These are phyloP conservation scores for Biston stratarius DNA, from an alignment of 2,888 invertebrate genomes.

Conservation along the genomic window DNA sequence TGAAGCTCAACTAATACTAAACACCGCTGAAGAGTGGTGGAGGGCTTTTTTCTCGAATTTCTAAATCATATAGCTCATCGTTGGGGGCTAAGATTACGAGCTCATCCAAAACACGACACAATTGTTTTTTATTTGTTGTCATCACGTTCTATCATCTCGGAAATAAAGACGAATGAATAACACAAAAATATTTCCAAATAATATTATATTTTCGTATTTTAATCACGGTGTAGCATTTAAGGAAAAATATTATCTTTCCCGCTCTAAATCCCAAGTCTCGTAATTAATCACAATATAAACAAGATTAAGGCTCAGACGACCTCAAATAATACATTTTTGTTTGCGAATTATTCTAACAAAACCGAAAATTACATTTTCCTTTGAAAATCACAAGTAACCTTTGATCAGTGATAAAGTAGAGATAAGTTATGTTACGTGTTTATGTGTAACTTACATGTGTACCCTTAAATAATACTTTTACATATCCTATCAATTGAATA, in stretches of 20 bases:
- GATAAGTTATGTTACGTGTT: not conserved
- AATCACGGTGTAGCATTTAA: constrained; percentile 38
- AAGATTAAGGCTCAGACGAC: constrained; percentile 52
- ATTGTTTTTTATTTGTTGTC: constrained; percentile 22
- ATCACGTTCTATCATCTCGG: constrained; percentile 24
- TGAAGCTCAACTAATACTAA: too few species aligned
- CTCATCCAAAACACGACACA: constrained; percentile 7
- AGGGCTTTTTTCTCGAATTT: not conserved
- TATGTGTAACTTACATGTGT: not conserved
- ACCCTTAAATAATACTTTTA: too few species aligned
- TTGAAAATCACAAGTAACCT: not conserved
- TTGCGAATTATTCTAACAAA: constrained; percentile 29
- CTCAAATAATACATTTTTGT: constrained; percentile 59
- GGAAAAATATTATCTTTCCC: constrained; percentile 44
- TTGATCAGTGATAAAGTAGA: not conserved
- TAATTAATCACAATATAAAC: constrained; percentile 68
- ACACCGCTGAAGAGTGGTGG: too few species aligned
- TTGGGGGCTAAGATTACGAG: constrained; percentile 3
- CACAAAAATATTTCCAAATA: constrained; percentile 31
- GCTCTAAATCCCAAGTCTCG: constrained; percentile 44
- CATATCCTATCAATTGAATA: too few species aligned
- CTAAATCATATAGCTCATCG: not conserved
- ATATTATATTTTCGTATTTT: constrained; percentile 39
- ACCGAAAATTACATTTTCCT: constrained; percentile 4
- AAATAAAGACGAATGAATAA: constrained; percentile 30